Evolutionary conservation across 2,888 invertebrate species (phyloP).

Genomic region (Stenolophus ochropezus): DNA sequence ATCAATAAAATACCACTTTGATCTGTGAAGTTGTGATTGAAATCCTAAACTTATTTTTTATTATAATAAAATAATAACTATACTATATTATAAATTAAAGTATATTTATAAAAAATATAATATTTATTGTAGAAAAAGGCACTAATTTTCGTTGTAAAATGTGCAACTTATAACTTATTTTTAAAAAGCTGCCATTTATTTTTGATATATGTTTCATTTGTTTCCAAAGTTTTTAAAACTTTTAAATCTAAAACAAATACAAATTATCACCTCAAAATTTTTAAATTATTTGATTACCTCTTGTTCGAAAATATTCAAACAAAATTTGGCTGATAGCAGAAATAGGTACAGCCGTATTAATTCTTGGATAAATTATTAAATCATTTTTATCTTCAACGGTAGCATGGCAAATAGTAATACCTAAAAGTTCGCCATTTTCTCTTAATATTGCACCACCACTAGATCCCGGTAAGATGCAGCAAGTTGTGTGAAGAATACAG

Average conservation of each 20-base stretch:
- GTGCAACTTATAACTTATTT: conserved; percentile 60
- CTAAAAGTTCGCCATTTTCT: conserved; percentile 74
- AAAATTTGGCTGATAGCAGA: conserved; percentile 72
- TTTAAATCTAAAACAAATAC: conserved; percentile 73
- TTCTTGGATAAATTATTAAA: conserved; percentile 75
- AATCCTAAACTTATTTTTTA: too few species aligned
- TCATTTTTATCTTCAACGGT: conserved; percentile 68
- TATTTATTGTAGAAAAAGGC: too few species aligned
- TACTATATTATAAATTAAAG: too few species aligned
- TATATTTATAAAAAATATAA: too few species aligned
- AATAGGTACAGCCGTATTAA: conserved; percentile 79
- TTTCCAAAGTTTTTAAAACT: conserved; percentile 73
- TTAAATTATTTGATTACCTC: conserved; percentile 73
- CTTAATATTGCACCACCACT: conserved; percentile 79
- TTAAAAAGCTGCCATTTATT: conserved; percentile 75
- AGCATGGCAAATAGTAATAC: conserved; percentile 78
- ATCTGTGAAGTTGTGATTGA: too few species aligned
- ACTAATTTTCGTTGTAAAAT: too few species aligned
- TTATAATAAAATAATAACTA: too few species aligned
- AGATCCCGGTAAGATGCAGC: conserved; percentile 79
- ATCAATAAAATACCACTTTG: too few species aligned
- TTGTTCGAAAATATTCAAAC: conserved; percentile 72
- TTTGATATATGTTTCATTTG: conserved; percentile 73
- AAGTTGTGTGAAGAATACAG: conserved; percentile 78
- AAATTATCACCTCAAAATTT: conserved; percentile 40